Conservation (phyloP, 2,888 invertebrate species). For the Eupithecia insigniata region DNA sequence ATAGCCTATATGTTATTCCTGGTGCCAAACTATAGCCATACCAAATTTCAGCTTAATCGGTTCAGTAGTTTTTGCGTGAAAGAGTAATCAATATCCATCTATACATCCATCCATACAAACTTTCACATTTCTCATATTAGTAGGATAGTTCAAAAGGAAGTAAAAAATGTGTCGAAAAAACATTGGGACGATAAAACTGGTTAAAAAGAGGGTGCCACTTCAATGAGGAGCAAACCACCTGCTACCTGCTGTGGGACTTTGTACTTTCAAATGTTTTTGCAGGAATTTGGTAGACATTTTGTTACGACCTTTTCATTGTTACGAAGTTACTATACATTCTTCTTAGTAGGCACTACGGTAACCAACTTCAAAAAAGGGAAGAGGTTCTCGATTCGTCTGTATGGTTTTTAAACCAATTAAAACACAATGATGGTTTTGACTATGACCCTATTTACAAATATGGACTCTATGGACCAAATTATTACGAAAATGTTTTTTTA, state of each 20-base stretch:
- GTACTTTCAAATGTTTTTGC: slow-evolving; percentile 21
- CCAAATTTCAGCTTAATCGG: too few species aligned
- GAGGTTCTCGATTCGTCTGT: not conserved
- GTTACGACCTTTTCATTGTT: slow-evolving; percentile 1
- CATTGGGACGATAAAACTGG: slow-evolving; percentile 46
- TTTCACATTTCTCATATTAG: too few species aligned
- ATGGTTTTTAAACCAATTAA: not conserved
- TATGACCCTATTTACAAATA: not conserved
- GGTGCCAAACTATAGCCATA: too few species aligned
- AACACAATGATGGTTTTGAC: not conserved
- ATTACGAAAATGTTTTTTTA: too few species aligned
- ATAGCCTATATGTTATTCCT: too few species aligned
- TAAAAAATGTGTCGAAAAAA: slow-evolving; percentile 44
- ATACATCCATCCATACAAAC: too few species aligned
- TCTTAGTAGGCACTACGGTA: not conserved
- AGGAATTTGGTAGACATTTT: slow-evolving; percentile 13
- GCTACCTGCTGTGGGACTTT: slow-evolving; percentile 58
- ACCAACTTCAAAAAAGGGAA: not conserved
- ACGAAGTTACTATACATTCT: not conserved
- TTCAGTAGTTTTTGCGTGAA: too few species aligned
- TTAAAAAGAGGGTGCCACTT: slow-evolving; percentile 49
- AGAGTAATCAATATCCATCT: too few species aligned
- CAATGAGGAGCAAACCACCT: slow-evolving; percentile 57
- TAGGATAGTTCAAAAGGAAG: slow-evolving; percentile 23
- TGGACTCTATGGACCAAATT: too few species aligned